These are phyloP conservation scores for Phocides pigmalion DNA, from an alignment of 1,140 invertebrate species.

Conservation along the genomic window DNA sequence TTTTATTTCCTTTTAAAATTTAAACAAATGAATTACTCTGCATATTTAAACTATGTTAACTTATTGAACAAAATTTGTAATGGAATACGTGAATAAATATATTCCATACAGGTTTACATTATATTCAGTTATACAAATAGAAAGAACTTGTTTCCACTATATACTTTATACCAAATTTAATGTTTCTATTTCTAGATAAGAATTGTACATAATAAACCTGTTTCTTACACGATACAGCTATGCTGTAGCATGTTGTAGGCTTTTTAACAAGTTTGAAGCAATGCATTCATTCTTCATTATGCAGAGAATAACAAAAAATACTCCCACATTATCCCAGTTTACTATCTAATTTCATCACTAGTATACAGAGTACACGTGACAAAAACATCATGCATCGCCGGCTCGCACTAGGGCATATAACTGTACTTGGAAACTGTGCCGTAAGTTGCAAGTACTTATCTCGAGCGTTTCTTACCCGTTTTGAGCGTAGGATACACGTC, in stretches of 20 bases:
- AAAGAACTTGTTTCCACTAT: too few relatives aligned
- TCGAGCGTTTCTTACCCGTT: conserved; percentile 39
- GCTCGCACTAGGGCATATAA: conserved; percentile 51
- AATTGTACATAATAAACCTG: not conserved
- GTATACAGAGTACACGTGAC: conserved; percentile 36
- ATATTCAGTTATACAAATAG: too few relatives aligned
- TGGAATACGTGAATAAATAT: too few relatives aligned
- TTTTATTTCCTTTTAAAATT: too few relatives aligned
- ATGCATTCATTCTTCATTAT: not conserved
- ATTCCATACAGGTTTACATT: too few relatives aligned
- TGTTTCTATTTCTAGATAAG: too few relatives aligned
- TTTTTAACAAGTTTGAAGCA: not conserved
- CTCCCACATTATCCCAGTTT: conserved; percentile 14
- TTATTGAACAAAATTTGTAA: too few relatives aligned
- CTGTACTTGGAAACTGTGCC: conserved; percentile 41
- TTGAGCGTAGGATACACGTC: conserved; percentile 68
- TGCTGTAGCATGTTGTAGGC: not conserved
- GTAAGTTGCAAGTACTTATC: not conserved
- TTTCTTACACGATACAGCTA: not conserved
- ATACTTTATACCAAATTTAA: too few relatives aligned
- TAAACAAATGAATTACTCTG: too few relatives aligned
- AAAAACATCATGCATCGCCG: conserved; percentile 57
- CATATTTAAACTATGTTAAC: too few relatives aligned
- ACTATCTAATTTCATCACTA: conserved; percentile 37
- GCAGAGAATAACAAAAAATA: conserved; percentile 1